phyloP scores from a whole-genome alignment of 2,888 invertebrate species.

The Volucella zonaria region DNA sequence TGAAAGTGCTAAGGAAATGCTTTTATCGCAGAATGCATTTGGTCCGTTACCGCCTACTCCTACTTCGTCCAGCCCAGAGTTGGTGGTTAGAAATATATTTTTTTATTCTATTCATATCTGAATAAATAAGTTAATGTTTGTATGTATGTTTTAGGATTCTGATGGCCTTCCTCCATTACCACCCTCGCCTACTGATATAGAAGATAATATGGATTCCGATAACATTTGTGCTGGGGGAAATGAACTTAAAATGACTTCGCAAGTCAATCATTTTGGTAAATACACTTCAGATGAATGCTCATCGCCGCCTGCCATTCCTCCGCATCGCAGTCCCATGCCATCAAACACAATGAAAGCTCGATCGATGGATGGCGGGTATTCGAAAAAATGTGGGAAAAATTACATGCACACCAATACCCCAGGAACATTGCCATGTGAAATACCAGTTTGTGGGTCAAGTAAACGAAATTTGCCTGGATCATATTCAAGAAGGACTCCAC shows the following conservation, averaged over 20 bases:
- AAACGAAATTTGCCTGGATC: conserved; percentile 82
- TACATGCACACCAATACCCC: conserved; percentile 85
- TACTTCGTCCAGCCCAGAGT: conserved; percentile 78
- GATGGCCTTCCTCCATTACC: conserved; percentile 89
- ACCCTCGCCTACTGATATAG: conserved; percentile 89
- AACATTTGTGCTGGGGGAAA: conserved; percentile 64
- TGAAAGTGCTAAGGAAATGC: conserved; percentile 89
- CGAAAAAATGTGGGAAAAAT: conserved; percentile 84
- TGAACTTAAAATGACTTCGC: conserved; percentile 62
- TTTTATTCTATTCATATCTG: conserved; percentile 2
- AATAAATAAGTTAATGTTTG: neutral
- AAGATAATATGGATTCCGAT: conserved; percentile 69
- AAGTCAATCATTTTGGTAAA: conserved; percentile 63
- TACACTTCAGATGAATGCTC: conserved; percentile 51
- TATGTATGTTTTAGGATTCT: conserved; percentile 74
- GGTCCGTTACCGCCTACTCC: conserved; percentile 83
- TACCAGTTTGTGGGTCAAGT: conserved; percentile 83
- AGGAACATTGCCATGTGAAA: conserved; percentile 88
- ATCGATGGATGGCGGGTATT: conserved; percentile 92
- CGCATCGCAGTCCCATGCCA: conserved; percentile 85
- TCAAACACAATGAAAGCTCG: conserved; percentile 91
- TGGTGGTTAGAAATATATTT: conserved; percentile 75
- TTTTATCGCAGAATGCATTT: conserved; percentile 81
- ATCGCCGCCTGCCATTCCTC: conserved; percentile 88
- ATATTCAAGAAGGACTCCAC: conserved; percentile 82